Base-by-base conservation (phyloP, 2,113 vertebrate genomes). In the Nematolebias whitei region DNA sequence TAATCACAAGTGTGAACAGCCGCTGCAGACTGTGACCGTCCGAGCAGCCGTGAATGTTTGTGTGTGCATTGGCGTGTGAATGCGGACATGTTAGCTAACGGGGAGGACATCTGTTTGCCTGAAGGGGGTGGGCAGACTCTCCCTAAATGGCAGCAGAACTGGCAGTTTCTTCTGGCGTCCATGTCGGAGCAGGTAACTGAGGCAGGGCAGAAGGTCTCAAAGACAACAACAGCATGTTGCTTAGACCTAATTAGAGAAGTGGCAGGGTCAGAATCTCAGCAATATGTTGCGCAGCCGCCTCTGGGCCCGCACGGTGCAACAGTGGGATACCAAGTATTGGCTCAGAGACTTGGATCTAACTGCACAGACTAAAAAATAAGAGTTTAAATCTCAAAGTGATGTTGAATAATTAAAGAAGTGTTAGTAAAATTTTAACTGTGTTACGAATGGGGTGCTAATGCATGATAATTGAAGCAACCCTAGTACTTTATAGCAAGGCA, bases 81-180 rank as follows among this genome's bases (percentile, higher is more conserved):
- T 45, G 71, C 18, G 45, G 68, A 70, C 78, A 59, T 71, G 69
- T 26, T 66, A 40, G 78, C 78, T 73, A 40, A 64, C 9, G n/a
- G 24, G 35, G 73, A 83, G 86, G 87, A 85, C 90, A 92, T 93
- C 89, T 91, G 92, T 90, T 91, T 85, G 87, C 88, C 86, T 82
- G 65, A 63, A 88, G 88, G 90, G 87, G 87, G 85, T 5, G 86
- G 85, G 82, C 79, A 87, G 63, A 68, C 41, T 51, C 75, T 10
- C 73, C 67, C 52, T 71, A 66, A 78, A 80, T 67, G 81, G 81
- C 74, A 78, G 81, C 74, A 72, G 69, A 44, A 15, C 64, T 40
- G 43, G 63, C 74, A 59, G 82, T 82, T 84, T 80, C 50, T 65
- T 78, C 50, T 48, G 53, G 56, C 62, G 74, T 72, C 79, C 47